Evolutionary conservation across 2,888 invertebrate species (phyloP).

Genomic region (Drosophila greeni): DNA sequence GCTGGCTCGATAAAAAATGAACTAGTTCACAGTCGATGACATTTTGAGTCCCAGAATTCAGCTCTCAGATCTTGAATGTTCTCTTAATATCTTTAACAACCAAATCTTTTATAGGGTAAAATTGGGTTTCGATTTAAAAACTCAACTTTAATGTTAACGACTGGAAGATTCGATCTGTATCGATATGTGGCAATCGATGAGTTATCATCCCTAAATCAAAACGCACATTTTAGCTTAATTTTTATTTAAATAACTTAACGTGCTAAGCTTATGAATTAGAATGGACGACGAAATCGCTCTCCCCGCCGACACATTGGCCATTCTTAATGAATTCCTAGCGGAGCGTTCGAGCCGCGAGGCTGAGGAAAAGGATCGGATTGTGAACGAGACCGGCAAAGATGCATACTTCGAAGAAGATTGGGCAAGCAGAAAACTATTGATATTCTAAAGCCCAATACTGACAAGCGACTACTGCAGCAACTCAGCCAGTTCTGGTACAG

Average conservation of each 20-base stretch:
- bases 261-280: neutral
- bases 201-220: neutral
- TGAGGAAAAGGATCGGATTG: conserved; percentile 78
- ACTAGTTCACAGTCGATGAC: neutral
- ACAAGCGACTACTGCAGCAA: conserved; percentile 83
- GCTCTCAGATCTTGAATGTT: neutral
- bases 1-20: conserved; percentile 2
- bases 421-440: conserved; percentile 80
- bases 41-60: neutral
- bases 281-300: conserved; percentile 82
- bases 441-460: neutral
- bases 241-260: neutral
- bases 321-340: conserved; percentile 86
- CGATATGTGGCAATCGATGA: neutral
- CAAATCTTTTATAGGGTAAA: neutral
- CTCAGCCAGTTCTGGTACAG: conserved; percentile 99
- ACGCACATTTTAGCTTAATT: conserved; percentile 30
- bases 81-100: rapidly evolving
- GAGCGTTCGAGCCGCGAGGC: conserved; percentile 84
- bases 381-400: conserved; percentile 77
- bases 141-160: neutral
- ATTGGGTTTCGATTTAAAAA: neutral
- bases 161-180: neutral
- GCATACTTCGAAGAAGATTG: conserved; percentile 87
- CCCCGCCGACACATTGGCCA: conserved; percentile 85